Evolutionary conservation across 2,888 invertebrate genomes (phyloP), one percentile per base, ranked within the genome.

Genomic region (Noctuana brunneofusca): DNA sequence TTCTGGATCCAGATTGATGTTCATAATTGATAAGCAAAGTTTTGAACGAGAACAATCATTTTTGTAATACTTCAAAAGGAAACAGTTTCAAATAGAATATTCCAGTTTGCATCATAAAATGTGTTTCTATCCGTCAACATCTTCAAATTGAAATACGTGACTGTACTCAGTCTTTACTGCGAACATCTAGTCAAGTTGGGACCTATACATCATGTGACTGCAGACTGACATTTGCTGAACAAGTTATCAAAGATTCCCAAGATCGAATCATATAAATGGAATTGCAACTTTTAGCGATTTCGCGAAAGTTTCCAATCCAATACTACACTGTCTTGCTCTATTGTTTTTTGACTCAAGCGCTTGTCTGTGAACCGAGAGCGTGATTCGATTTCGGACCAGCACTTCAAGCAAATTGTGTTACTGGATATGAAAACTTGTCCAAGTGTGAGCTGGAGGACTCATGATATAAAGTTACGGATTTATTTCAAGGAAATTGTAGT

Each of bases 281-380:
- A 62, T 62, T 11, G 20, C n/a, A 62, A 62, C 16, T 62, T 62
- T 62, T 48, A 62, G 54, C n/a, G 48, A 62, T 55, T 60, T 60
- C 54, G 48, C 24, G 48, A 59, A 53, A 59, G 46, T 60, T 60
- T 54, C 60, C 54, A 60, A 54, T 54, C 60, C 54, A 60, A 54
- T 60, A 60, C 18, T 49, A 62, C 48, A 49, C 9, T 58, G 60
- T 53, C 60, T 60, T 41, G 41, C 53, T 48, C 24, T 38, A 62
- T 62, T 55, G 60, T 55, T 55, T 54, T 60, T 55, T 48, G 60
- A 55, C 22, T 55, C 24, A 18, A 27, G 55, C 24, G 24, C 48
- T 35, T 54, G 59, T 43, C 59, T 12, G 16, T 41, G 20, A 49
- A 54, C n/a, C 35, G 35, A 16, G 56, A 24, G 41, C 53, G 11